Evolutionary conservation across 2,113 vertebrate genomes (phyloP), one percentile per base, ranked within the genome.

Genomic region (Centropus bengalensis): DNA sequence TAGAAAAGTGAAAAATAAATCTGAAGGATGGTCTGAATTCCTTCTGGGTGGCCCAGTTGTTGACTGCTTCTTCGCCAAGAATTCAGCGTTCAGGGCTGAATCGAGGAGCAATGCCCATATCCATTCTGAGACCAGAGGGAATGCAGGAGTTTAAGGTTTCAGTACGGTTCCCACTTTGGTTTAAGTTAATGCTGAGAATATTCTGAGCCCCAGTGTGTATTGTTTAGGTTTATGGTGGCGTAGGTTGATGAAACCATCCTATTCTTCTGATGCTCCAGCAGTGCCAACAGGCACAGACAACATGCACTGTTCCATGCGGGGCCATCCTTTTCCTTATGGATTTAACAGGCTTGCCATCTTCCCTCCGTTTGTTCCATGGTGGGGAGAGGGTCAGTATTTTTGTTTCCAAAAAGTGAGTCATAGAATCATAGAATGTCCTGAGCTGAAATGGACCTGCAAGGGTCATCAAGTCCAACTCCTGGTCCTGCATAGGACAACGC

Each of bases 81-180:
- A 28, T 42, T 32, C 66, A 45, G 16, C 12, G 4, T 44, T 14
- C 2, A 3, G 32, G 74, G 45, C 2, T 24, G 24, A 82, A 18
- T 32, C 1, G 1, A 32, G 55, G 54, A 38, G 26, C 28, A 24
- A 26, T 12, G 14, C 23, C 15, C 13, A 1, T 45, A 0, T 22
- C 4, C 0, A 6, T 47, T 26, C 26, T 40, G 27, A 27, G 55
- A 22, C 51, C 14, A 5, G 30, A 21, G 13, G 9, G 45, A 20
- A 8, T 33, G 33, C 51, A 27, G 33, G 44, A 59, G 15, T 60
- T 70, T 49, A 33, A 49, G 64, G 23, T 82, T 82, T 74, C 47
- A 4, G 2, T 56, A 6, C 12, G 14, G 36, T 76, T 56, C 58
- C 38, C 27, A 14, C 75, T 44, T 38, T 13, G 5, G 27, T 80